Evolutionary conservation across 2,113 vertebrate genomes (phyloP).

Genomic region (Nothobranchius kuhntae): DNA sequence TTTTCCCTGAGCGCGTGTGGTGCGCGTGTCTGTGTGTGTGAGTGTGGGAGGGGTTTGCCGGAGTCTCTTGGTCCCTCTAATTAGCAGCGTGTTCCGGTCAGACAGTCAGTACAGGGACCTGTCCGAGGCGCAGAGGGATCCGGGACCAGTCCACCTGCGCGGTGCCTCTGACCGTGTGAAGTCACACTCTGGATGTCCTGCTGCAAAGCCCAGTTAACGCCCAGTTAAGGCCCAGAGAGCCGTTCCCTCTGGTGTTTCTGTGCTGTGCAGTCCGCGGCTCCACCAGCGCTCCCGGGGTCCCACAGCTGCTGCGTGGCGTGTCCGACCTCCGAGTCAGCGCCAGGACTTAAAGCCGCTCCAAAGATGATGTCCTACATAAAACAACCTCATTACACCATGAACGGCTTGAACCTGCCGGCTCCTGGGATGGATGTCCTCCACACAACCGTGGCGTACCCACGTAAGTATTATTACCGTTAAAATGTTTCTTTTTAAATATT

Average conservation of each 20-base stretch:
- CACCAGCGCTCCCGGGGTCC: conserved; percentile 32
- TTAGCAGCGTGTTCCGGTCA: conserved; percentile 66
- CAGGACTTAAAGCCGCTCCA: conserved; percentile 61
- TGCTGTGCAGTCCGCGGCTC: conserved; percentile 28
- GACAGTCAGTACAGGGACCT: conserved; percentile 58
- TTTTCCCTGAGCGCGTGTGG: not conserved
- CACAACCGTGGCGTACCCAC: conserved; percentile 84
- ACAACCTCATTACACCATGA: conserved; percentile 86
- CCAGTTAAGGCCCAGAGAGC: conserved; percentile 3
- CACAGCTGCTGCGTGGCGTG: conserved; percentile 43
- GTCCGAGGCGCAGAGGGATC: conserved; percentile 36
- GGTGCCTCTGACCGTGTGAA: conserved; percentile 23
- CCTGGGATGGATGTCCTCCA: conserved; percentile 86
- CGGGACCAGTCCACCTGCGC: conserved; percentile 47
- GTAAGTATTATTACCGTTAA: conserved; percentile 68
- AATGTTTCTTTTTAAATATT: not conserved
- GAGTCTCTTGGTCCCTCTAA: conserved; percentile 68
- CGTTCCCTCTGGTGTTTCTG: conserved; percentile 8
- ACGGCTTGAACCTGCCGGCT: conserved; percentile 80
- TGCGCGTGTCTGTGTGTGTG: conserved; percentile 3
- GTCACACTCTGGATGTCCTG: conserved; percentile 14
- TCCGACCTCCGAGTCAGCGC: conserved; percentile 54
- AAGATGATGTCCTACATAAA: conserved; percentile 90
- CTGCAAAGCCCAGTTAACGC: not conserved
- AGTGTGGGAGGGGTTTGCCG: conserved; percentile 62